A percentile compares a stretch with the other conserved stretches of the same genome.
phyloP scores from a whole-genome alignment of 1,140 invertebrate species.

The Diprion similis region DNA sequence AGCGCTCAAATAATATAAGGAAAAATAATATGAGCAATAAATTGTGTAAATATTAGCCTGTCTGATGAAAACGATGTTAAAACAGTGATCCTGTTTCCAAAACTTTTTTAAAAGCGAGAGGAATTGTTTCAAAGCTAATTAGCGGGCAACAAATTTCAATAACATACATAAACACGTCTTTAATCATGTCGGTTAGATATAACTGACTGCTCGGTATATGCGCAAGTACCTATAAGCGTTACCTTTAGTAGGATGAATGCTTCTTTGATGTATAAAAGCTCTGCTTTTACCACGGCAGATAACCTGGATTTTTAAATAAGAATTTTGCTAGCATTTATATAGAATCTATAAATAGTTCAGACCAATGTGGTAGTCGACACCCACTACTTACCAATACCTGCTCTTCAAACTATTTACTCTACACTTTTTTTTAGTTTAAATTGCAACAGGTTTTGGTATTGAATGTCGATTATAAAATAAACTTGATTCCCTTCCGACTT shows the following conservation, averaged over 20 bases:
- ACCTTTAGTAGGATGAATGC: too few relatives aligned
- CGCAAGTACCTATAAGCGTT: background rate
- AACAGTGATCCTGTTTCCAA: background rate
- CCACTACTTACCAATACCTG: background rate
- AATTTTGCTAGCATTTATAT: constrained; percentile 13
- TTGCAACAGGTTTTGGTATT: too few relatives aligned
- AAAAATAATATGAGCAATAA: too few relatives aligned
- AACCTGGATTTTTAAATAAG: constrained; percentile 13
- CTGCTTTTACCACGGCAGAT: background rate
- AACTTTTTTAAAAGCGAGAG: background rate
- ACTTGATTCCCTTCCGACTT: too few relatives aligned
- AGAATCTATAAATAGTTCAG: constrained; percentile 11
- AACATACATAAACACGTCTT: too few relatives aligned
- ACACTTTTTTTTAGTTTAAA: background rate
- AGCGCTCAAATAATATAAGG: too few relatives aligned
- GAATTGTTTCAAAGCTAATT: too few relatives aligned
- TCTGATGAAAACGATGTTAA: background rate
- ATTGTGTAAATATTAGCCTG: too few relatives aligned
- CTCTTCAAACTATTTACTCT: background rate
- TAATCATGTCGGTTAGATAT: too few relatives aligned
- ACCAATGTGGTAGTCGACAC: background rate
- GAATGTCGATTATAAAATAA: too few relatives aligned
- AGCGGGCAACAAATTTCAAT: too few relatives aligned
- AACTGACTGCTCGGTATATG: too few relatives aligned
- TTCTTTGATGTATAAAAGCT: background rate